Base-by-base conservation (phyloP, 2,113 vertebrate genomes). In the Oenanthe oenanthe region DNA sequence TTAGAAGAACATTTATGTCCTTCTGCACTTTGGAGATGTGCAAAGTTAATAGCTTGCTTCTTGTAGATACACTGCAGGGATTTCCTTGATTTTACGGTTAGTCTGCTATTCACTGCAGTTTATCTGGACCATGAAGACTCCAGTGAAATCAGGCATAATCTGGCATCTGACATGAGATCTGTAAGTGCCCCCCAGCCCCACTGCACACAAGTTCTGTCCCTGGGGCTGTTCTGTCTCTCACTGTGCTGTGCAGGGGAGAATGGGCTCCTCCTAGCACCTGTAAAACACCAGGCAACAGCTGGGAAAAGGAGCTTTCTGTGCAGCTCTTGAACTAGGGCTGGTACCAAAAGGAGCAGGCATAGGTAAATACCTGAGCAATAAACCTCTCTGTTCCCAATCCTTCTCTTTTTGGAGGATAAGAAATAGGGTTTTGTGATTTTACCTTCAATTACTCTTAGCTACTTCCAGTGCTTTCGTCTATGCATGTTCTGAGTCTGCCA, bases 21-120 rank as follows among this genome's bases (percentile, higher is more conserved):
- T 79, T 90, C 60, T 80, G 72, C 47, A 67, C 76, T 92, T 79
- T 54, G 56, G 70, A 92, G 57, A 87, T n/a, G 57, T 81, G 32
- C 82, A 80, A 90, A 93, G 79, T 72, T 88, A 92, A 91, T 48
- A 78, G 77, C 78, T 81, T 77, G 67, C 66, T 77, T 88, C 71
- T 66, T 50, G 40, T 36, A 83, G 82, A 65, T 70, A 65, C 93
- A 77, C 67, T 88, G 56, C 38, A 85, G 47, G 63, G 62, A 94
- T 79, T 81, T 89, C 1, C 17, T 66, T 36, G 25, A 58, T 95
- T 84, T 79, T 48, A 82, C 94, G 50, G 74, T 61, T 90, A 85
- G 83, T 66, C 56, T 87, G 73, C 48, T 79, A 38, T 80, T 85
- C 60, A 12, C 8, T 74, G 34, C 47, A 54, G 24, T 93, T 66